These are phyloP conservation scores for Mionectes olivaceus DNA, from an alignment of 2,797 vertebrate genomes.

Conservation along the genomic window DNA sequence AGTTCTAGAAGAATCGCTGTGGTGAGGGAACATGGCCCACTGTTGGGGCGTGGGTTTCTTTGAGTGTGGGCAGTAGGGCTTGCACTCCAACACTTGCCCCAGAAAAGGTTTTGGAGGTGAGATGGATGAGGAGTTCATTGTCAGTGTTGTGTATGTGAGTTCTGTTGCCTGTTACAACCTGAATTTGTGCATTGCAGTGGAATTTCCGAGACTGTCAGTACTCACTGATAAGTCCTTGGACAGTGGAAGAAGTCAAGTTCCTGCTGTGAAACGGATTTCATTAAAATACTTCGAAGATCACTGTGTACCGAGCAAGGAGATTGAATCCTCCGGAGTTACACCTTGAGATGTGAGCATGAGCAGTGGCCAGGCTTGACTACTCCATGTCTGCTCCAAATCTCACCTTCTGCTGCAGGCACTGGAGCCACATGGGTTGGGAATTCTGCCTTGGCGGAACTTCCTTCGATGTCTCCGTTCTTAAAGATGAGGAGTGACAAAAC, in stretches of 20 bases:
- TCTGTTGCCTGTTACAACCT: background rate
- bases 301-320: background rate
- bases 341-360: background rate
- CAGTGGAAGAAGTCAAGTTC: background rate
- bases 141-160: background rate
- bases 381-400: background rate
- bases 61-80: background rate
- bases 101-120: background rate
- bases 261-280: background rate
- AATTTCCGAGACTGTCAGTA: background rate
- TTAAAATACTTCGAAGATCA: background rate
- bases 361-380: background rate
- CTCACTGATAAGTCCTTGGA: background rate
- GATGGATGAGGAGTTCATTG: background rate
- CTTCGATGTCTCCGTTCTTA: background rate
- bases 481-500: background rate
- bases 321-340: background rate
- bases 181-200: background rate
- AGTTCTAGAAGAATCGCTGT: background rate
- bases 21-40: background rate
- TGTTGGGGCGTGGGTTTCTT: background rate
- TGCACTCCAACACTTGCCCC: background rate
- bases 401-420: background rate
- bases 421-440: background rate
- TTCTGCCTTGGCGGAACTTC: background rate